Evolutionary conservation across 2,113 vertebrate species (phyloP), one percentile per base, ranked within the genome.

Genomic region (Trogon melanurus): DNA sequence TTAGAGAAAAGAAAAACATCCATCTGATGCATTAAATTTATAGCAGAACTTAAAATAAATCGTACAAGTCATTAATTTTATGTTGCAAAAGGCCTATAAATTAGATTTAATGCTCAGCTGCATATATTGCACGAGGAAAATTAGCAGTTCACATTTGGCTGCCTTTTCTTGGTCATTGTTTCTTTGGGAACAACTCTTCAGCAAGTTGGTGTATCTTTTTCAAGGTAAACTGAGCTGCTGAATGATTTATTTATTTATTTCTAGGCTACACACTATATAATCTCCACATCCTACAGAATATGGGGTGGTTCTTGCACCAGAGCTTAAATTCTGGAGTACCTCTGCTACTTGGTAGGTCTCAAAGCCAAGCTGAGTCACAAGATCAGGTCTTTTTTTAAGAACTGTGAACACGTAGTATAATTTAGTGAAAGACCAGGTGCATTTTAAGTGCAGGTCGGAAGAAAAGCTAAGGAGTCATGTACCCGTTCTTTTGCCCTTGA

Each of bases 41-140:
- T 34, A 96, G 32, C 66, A 85, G 58, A 38, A 21, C 87, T 94
- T 92, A 79, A 93, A 96, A 72, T 76, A 94, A 97, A 94, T 91
- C 4, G 5, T 66, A 50, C 20, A 78, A 36, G 41, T 71, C 89
- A 95, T 91, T 88, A 84, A 85, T 75, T 95, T 96, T 74, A 85
- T 71, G 93, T 69, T 79, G 83, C 16, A 78, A 81, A 86, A 64
- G 26, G 10, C 32, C 47, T 76, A 74, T 74, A 93, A 94, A 91
- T 93, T 87, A 96, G 29, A 94, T 88, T 85, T 88, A 93, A 78
- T 90, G 72, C 34, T 91, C 11, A 32, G 78, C 26, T 48, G 54
- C 65, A 80, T 80, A 91, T 69, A 84, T 26, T 85, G 78, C 74
- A 88, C 62, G 88, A 93, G 66, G 66, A 90, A 97, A 94, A 95